These are phyloP conservation scores for Trinectes maculatus DNA, from an alignment of 2,113 vertebrate species.

Conservation along the genomic window DNA sequence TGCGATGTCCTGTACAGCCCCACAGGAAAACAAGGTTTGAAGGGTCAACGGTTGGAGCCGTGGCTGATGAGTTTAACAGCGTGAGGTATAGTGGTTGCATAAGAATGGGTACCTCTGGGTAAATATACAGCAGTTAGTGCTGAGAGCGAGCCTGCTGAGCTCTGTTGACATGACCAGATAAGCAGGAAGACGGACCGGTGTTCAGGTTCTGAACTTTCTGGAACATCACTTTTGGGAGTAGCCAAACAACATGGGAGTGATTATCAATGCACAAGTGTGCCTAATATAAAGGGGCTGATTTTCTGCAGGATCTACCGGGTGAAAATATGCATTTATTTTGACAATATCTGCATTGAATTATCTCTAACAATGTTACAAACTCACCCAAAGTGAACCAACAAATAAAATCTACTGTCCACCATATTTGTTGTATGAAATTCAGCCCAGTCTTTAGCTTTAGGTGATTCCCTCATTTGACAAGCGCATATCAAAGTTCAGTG, in stretches of 20 bases:
- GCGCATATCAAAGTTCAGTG: constrained; percentile 32
- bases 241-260: constrained; percentile 31
- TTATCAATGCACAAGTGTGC: constrained; percentile 7
- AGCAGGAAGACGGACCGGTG: constrained; percentile 49
- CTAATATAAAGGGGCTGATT: not conserved
- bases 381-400: not conserved
- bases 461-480: constrained; percentile 13
- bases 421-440: constrained; percentile 4
- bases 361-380: not conserved
- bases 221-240: constrained; percentile 43
- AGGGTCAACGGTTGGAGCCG: constrained; percentile 49
- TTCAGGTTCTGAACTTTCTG: constrained; percentile 48
- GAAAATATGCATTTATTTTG: not conserved
- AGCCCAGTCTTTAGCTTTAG: constrained; percentile 3
- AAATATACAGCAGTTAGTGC: constrained; percentile 67
- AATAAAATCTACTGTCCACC: not conserved
- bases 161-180: constrained; percentile 69
- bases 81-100: constrained; percentile 40
- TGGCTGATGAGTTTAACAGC: constrained; percentile 43
- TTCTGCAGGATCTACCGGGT: not conserved
- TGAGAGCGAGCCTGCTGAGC: constrained; percentile 54
- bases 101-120: constrained; percentile 60
- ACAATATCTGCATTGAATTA: not conserved
- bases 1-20: constrained; percentile 1
- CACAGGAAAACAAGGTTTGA: constrained; percentile 54